Evolutionary conservation across 2,113 vertebrate species (phyloP).

Genomic region (Tretioscincus oriximinensis): DNA sequence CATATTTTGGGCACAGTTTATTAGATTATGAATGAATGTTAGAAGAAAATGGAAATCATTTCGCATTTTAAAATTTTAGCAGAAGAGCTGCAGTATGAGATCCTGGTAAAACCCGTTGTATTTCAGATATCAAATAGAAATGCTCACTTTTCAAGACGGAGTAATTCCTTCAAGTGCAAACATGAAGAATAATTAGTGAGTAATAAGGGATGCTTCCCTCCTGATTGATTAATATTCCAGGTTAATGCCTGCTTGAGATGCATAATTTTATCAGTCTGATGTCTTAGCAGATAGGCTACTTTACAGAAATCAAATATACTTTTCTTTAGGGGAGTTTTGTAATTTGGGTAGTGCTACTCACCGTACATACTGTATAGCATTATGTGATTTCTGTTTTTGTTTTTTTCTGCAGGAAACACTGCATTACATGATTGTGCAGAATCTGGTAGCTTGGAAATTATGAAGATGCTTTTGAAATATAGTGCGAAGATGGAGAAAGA

Average conservation of each 20-base stretch:
- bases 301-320: background rate
- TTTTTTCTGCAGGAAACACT: constrained; percentile 84
- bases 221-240: background rate
- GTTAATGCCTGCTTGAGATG: background rate
- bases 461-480: constrained; percentile 96
- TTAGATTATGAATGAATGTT: background rate
- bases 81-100: background rate
- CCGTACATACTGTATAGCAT: background rate
- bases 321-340: background rate
- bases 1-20: background rate
- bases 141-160: background rate
- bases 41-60: background rate
- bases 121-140: background rate
- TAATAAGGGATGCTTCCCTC: background rate
- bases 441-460: constrained; percentile 98
- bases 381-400: constrained; percentile 27
- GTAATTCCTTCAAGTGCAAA: constrained; percentile 5
- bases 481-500: constrained; percentile 96
- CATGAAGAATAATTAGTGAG: background rate
- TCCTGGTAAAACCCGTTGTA: background rate
- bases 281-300: background rate
- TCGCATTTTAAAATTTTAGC: background rate
- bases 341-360: background rate
- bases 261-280: constrained; percentile 11
- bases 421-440: constrained; percentile 97